phyloP scores from a whole-genome alignment of 2,888 invertebrate genomes.

The Litoditis marina region DNA sequence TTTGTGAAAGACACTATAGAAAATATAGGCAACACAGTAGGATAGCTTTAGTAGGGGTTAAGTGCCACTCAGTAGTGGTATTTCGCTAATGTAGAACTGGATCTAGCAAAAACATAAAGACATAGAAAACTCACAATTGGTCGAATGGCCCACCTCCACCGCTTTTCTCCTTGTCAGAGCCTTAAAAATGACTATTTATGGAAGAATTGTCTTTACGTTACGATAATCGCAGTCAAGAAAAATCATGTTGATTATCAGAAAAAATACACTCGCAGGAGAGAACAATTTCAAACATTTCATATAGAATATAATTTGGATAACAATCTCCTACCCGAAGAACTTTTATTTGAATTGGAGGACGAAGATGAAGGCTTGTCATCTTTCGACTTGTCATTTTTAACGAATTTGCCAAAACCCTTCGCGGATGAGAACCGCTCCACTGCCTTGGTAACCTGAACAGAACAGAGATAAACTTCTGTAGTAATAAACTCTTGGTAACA shows the following conservation, averaged over 20 bases:
- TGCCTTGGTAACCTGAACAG: constrained; percentile 21
- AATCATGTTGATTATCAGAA: neutral
- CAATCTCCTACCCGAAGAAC: neutral
- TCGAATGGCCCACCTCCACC: constrained; percentile 20
- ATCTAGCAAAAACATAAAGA: neutral
- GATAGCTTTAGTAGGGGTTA: too few species aligned
- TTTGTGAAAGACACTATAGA: too few species aligned
- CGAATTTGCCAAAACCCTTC: constrained; percentile 35
- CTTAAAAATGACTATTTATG: too few species aligned
- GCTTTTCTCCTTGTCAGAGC: constrained; percentile 5
- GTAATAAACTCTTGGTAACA: too few species aligned
- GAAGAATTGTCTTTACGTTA: too few species aligned
- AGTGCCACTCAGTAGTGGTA: too few species aligned
- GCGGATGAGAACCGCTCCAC: constrained; percentile 25
- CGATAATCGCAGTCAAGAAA: neutral
- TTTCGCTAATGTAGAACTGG: too few species aligned
- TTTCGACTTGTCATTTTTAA: too few species aligned
- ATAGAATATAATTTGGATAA: neutral
- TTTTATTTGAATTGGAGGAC: neutral
- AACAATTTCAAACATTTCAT: neutral
- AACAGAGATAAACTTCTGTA: neutral
- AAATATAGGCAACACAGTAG: too few species aligned
- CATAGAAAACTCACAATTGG: constrained; percentile 20
- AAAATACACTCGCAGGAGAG: neutral
- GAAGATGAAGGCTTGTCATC: constrained; percentile 14